Conservation (phyloP, 2,113 vertebrate genomes). For the Spea multiplicata region DNA sequence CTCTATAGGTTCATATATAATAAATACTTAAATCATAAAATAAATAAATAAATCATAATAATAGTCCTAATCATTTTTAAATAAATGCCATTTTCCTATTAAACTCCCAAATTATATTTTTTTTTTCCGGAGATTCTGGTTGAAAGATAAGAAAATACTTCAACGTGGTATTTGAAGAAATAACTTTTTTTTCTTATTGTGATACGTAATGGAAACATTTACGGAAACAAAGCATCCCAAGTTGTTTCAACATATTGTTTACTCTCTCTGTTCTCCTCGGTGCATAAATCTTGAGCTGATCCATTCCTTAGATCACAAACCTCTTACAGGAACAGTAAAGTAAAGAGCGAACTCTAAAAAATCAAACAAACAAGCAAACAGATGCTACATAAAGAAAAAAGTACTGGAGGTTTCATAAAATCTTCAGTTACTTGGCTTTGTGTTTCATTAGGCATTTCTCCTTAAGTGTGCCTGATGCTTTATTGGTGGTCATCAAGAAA, state of each 20-base stretch:
- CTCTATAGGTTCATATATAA: too few relatives aligned
- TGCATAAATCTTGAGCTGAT: conserved; percentile 32
- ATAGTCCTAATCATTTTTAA: too few relatives aligned
- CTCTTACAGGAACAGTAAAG: conserved; percentile 30
- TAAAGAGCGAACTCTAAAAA: conserved; percentile 10
- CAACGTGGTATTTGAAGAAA: conserved; percentile 34
- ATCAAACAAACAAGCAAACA: neutral
- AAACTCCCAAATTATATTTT: neutral
- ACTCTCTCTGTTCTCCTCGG: conserved; percentile 9
- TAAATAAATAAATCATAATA: too few relatives aligned
- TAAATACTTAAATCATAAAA: too few relatives aligned
- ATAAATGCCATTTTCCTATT: too few relatives aligned
- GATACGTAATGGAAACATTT: conserved; percentile 42
- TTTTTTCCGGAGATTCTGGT: conserved; percentile 20
- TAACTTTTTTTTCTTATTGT: conserved; percentile 44
- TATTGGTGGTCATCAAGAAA: neutral
- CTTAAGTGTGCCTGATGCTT: neutral
- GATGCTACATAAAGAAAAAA: conserved; percentile 29
- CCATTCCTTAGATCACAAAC: conserved; percentile 30
- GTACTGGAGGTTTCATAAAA: neutral
- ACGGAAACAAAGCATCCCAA: conserved; percentile 34
- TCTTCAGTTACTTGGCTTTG: neutral
- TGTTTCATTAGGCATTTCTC: neutral
- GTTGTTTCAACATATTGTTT: conserved; percentile 42
- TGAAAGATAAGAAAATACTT: conserved; percentile 27